These are phyloP conservation scores for Abscondita cerata DNA, from an alignment of 2,888 invertebrate species.

Conservation along the genomic window DNA sequence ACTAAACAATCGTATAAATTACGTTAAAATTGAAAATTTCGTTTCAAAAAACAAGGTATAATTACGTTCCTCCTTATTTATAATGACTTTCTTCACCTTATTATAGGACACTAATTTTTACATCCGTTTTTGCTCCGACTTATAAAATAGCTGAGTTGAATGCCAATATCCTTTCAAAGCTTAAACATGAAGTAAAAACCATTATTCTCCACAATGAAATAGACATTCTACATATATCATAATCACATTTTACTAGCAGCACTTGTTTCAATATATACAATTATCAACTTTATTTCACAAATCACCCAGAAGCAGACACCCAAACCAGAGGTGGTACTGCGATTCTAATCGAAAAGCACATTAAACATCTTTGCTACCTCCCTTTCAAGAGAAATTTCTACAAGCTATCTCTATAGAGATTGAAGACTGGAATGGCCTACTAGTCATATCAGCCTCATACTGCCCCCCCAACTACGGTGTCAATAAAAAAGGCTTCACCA, in stretches of 20 bases:
- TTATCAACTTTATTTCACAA: slow-evolving; percentile 14
- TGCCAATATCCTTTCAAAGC: slow-evolving; percentile 17
- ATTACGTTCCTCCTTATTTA: too few species aligned
- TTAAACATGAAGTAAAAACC: slow-evolving; percentile 19
- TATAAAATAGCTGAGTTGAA: slow-evolving; percentile 24
- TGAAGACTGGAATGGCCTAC: not conserved
- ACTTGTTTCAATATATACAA: slow-evolving; percentile 11
- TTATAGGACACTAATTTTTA: too few species aligned
- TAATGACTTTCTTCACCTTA: too few species aligned
- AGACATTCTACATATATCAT: slow-evolving; percentile 14
- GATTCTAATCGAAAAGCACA: slow-evolving; percentile 12
- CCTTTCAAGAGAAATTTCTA: slow-evolving; percentile 11
- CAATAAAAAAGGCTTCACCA: slow-evolving; percentile 5
- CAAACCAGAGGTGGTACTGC: slow-evolving; percentile 10
- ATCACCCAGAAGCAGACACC: slow-evolving; percentile 9
- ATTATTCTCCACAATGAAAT: slow-evolving; percentile 15
- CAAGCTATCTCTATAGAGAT: slow-evolving; percentile 8
- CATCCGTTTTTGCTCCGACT: too few species aligned
- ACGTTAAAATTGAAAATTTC: too few species aligned
- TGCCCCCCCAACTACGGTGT: not conserved
- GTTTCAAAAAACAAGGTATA: too few species aligned
- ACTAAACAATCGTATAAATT: too few species aligned
- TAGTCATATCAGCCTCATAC: not conserved
- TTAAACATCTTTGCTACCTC: slow-evolving; percentile 14
- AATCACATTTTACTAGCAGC: slow-evolving; percentile 19